Percentiles rank a stretch among this genome's conserved stretches.
phyloP scores from a whole-genome alignment of 2,113 vertebrate genomes.

The Baryphthengus martii region DNA sequence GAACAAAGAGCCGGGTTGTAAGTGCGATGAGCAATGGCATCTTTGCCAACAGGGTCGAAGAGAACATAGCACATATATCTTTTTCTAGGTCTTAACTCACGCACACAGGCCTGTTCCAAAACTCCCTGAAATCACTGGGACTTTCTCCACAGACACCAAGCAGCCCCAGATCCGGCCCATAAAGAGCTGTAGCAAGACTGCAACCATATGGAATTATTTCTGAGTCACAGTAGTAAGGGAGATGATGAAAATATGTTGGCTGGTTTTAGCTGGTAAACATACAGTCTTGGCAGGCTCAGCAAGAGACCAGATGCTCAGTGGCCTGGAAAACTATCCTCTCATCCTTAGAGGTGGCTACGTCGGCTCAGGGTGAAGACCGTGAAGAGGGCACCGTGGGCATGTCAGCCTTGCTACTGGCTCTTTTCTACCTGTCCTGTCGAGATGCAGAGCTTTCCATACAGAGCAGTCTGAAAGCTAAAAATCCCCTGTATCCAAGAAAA shows the following conservation, averaged over 20 bases:
- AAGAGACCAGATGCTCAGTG: background rate
- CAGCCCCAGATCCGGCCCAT: background rate
- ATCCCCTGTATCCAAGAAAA: background rate
- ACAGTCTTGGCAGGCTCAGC: background rate
- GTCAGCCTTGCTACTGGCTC: background rate
- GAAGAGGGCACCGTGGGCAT: background rate
- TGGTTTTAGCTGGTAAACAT: constrained; percentile 21
- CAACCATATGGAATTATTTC: constrained; percentile 50
- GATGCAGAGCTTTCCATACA: background rate
- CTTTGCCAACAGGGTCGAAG: background rate
- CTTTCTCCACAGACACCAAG: background rate
- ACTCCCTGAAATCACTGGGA: background rate
- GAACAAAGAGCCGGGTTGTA: background rate
- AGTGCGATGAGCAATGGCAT: background rate
- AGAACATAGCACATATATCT: background rate
- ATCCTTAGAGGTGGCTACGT: background rate
- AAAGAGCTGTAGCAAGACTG: constrained; percentile 4
- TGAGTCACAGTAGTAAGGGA: constrained; percentile 24
- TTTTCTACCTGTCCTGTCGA: background rate
- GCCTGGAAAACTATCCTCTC: background rate
- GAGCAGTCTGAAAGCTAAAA: background rate
- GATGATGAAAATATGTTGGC: constrained; percentile 33
- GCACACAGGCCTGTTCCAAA: background rate
- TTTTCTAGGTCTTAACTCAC: background rate
- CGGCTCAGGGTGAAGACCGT: background rate